Evolutionary conservation across 2,113 vertebrate species (phyloP).

Genomic region (Noctilio leporinus): DNA sequence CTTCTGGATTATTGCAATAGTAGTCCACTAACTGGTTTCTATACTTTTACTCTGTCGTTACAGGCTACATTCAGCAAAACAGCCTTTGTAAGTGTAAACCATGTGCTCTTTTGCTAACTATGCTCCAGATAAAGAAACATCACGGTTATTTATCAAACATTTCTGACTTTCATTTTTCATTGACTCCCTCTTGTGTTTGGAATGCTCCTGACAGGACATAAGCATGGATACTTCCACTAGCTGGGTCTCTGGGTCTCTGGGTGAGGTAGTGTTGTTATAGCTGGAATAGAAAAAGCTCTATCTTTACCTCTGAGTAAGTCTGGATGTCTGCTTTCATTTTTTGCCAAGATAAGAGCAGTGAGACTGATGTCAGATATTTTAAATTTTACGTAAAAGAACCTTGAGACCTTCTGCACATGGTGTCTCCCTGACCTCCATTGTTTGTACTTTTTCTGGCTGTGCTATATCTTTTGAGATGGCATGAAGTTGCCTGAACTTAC

Average conservation of each 20-base stretch:
- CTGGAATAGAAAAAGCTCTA: not conserved
- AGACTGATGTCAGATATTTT: not conserved
- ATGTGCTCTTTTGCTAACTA: not conserved
- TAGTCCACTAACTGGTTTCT: not conserved
- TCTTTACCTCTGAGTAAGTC: not conserved
- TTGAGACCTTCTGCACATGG: not conserved
- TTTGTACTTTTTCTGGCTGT: not conserved
- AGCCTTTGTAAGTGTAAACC: not conserved
- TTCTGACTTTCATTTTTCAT: not conserved
- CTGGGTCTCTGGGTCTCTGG: not conserved
- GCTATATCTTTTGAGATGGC: not conserved
- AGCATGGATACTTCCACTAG: not conserved
- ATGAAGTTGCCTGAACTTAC: too few species aligned
- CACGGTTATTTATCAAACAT: not conserved
- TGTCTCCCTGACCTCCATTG: not conserved
- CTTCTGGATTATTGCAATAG: not conserved
- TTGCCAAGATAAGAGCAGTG: not conserved
- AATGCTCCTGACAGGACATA: not conserved
- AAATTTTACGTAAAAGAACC: not conserved
- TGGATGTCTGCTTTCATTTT: not conserved
- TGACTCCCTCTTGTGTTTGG: not conserved
- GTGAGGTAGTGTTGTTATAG: rapidly evolving
- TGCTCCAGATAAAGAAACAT: not conserved
- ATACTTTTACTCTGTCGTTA: not conserved
- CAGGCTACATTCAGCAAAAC: not conserved